Conservation (phyloP, 2,797 vertebrate genomes). For the Neosilurus mollespiculum region DNA sequence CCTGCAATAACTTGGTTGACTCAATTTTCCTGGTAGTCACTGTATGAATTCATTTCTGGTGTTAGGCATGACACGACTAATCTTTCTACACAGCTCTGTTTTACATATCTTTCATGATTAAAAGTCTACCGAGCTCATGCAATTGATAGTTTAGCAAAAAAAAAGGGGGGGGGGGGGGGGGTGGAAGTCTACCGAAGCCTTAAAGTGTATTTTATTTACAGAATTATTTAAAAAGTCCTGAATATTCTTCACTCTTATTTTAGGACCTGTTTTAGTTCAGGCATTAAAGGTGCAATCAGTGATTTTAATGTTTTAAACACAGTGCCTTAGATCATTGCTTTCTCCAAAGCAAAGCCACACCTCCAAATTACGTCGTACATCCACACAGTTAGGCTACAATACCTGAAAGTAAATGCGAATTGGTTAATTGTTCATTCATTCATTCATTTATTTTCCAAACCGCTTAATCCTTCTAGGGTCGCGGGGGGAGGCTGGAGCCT, state of each 20-base stretch:
- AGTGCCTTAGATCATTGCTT: neutral
- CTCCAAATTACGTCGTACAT: neutral
- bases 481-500: too few relatives aligned
- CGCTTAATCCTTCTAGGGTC: too few relatives aligned
- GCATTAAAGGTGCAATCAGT: neutral
- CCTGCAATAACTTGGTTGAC: neutral
- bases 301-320: neutral
- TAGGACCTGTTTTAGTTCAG: neutral
- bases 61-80: neutral
- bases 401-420: neutral
- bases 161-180: neutral
- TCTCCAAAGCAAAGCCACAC: slow-evolving; percentile 1
- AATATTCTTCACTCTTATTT: neutral
- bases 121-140: slow-evolving; percentile 12
- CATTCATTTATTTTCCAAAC: too few relatives aligned
- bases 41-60: neutral
- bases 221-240: neutral
- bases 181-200: neutral
- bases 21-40: neutral
- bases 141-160: slow-evolving; percentile 1
- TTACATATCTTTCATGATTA: slow-evolving; percentile 24
- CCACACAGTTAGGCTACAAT: neutral
- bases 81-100: neutral
- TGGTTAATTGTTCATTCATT: neutral
- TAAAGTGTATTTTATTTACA: neutral